Conservation (phyloP, 2,797 vertebrate genomes). For the Poecile montanus region DNA sequence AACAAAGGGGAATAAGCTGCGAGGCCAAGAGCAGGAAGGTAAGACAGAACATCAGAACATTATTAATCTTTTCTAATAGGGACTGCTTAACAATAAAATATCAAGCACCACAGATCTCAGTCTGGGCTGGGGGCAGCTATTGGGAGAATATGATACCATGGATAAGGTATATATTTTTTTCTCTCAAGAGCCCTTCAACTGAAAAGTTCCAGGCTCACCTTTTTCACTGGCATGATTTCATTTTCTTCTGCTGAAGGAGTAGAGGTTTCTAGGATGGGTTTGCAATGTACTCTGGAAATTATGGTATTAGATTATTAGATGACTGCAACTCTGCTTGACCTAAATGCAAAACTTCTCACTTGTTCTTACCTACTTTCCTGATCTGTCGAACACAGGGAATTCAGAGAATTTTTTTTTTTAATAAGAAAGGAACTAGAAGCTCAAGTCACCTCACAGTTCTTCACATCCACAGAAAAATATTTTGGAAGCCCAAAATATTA, state of each 20-base stretch:
- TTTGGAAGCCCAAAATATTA: not conserved
- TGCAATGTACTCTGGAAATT: not conserved
- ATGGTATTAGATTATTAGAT: not conserved
- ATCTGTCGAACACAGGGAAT: not conserved
- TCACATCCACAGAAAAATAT: not conserved
- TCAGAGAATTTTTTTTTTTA: not conserved
- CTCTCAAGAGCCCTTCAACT: not conserved
- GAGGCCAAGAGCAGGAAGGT: constrained; percentile 1
- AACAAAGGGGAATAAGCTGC: not conserved
- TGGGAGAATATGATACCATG: not conserved
- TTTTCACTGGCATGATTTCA: not conserved
- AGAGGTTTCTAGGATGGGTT: not conserved
- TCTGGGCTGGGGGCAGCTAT: not conserved
- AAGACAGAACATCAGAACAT: not conserved
- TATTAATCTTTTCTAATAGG: not conserved
- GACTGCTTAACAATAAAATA: not conserved
- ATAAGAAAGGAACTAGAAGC: not conserved
- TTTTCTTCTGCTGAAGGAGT: not conserved
- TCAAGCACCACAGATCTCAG: not conserved
- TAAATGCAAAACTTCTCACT: not conserved
- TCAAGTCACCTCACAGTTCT: not conserved
- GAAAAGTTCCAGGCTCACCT: not conserved
- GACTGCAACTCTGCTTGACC: not conserved
- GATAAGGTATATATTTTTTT: not conserved
- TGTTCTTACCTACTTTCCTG: not conserved